Evolutionary conservation across 2,888 invertebrate species (phyloP).

Genomic region (Spisula subtruncata): DNA sequence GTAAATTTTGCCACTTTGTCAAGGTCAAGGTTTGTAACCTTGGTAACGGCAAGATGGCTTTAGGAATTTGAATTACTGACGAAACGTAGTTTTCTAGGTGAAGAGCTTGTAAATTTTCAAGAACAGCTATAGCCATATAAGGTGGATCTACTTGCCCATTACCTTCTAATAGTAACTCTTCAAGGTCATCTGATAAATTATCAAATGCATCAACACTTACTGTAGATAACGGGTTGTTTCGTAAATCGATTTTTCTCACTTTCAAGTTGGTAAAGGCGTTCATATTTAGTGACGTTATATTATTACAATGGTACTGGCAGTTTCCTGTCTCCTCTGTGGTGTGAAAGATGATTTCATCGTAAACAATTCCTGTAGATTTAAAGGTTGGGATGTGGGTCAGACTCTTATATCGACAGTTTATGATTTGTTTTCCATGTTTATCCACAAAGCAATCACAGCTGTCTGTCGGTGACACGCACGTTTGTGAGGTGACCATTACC

Average conservation of each 20-base stretch:
- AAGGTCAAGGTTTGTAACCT: slow-evolving; percentile 64
- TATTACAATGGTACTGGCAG: slow-evolving; percentile 67
- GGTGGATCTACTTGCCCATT: slow-evolving; percentile 55
- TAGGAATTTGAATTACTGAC: slow-evolving; percentile 25
- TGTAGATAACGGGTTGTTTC: slow-evolving; percentile 93
- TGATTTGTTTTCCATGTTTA: slow-evolving; percentile 50
- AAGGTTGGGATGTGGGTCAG: slow-evolving; percentile 64
- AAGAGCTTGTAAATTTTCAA: slow-evolving; percentile 67
- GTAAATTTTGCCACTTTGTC: slow-evolving; percentile 54
- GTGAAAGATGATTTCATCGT: slow-evolving; percentile 74
- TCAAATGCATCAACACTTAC: slow-evolving; percentile 94
- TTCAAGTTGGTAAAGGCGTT: slow-evolving; percentile 94
- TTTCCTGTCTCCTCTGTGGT: slow-evolving; percentile 44
- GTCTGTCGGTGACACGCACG: slow-evolving; percentile 53
- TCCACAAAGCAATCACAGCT: slow-evolving; percentile 50
- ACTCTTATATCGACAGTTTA: slow-evolving; percentile 71
- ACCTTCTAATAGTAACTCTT: slow-evolving; percentile 92
- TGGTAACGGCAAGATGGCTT: slow-evolving; percentile 57
- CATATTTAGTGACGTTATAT: slow-evolving; percentile 67
- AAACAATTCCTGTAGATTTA: slow-evolving; percentile 41
- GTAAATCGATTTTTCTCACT: slow-evolving; percentile 93
- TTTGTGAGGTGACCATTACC: not conserved
- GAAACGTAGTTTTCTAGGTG: slow-evolving; percentile 70
- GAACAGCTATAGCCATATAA: slow-evolving; percentile 60
- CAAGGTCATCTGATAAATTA: slow-evolving; percentile 92